Evolutionary conservation across 2,113 vertebrate species (phyloP), one percentile per base, ranked within the genome.

Genomic region (Alectura lathami): DNA sequence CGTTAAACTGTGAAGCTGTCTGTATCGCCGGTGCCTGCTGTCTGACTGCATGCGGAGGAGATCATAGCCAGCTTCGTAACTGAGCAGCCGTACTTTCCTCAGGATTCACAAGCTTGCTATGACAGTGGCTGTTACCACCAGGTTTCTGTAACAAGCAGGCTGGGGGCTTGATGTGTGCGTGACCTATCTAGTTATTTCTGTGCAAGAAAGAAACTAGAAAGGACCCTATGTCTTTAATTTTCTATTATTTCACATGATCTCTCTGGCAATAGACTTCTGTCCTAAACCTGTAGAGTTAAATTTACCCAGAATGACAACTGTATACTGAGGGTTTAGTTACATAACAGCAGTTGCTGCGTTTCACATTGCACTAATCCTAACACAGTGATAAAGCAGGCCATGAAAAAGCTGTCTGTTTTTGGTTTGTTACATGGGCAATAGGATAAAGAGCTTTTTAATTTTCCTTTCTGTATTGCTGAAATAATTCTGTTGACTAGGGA

Each of bases 271-370:
- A 95, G 86, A 88, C 93, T 96, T 94, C 96, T 95, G 91, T 97
- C 96, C 97, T 98, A 97, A 98, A 98, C 98, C 97, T 98, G 97
- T 97, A 73, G 97, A 98, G 97, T 98, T 98, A 98, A 98, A 98
- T 98, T 98, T 98, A 97, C 97, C 97, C 97, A 96, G 97, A 97
- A 96, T 97, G 97, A 98, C 97, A 98, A 98, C 97, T 97, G 97
- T 98, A 98, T 97, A 96, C 96, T 96, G 97, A 96, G 97, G 97
- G 96, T 97, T 98, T 97, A 95, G 96, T 98, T 98, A 98, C 97
- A 95, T 98, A 98, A 98, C 96, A 97, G 97, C 96, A 94, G 95
- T 97, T 96, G 98, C 97, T 96, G 96, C 91, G 90, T 97, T 97
- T 97, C 93, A 96, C 95, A 54, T 97, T 67, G 73, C 86, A 92